Base-by-base conservation (phyloP, 2,113 vertebrate genomes). In the Holacanthus passer region DNA sequence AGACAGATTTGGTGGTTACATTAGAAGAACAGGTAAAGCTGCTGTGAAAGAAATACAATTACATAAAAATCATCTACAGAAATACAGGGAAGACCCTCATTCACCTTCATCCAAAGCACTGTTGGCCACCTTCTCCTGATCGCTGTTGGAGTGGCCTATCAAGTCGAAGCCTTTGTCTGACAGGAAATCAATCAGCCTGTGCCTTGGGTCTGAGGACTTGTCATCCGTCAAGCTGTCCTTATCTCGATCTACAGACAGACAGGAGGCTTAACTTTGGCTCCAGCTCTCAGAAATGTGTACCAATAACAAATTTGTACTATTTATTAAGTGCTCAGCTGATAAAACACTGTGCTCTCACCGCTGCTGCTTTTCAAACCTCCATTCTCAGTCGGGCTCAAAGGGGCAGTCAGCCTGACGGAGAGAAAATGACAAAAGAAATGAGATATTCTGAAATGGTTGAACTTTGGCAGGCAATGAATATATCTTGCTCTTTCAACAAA, bases 71-170 rank as follows among this genome's bases (percentile, higher is more conserved):
- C 7, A 72, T 50, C 6, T 41, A 45, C 11, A 45, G 3, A 39
- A 64, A 19, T 16, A 24, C 8, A 66, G 47, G 68, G 45, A 74
- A 75, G 32, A 78, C 47, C 39, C 12, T 29, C 35, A 58, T 52
- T 91, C 62, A 96, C 96, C 94, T 92, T 96, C 94, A 37, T 96
- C 91, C 84, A 96, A 68, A 20, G 94, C 94, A 7, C 62, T 80
- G 67, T 52, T 84, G 63, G 92, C 92, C 32, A 93, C 80, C 29
- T 92, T 94, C 59, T 95, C 95, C 24, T 88, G 89, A 29, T 86
- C 70, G 12, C 88, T 89, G 78, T 92, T 95, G 78, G 89, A 91
- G 88, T 94, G 91, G 70, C 76, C 92, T 29, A 95, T 88, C 73
- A 92, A 81, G 77, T 95, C 91, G 41, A 96, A 93, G 77, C 94